Evolutionary conservation across 2,797 vertebrate species (phyloP).

Genomic region (Threskiornis aethiopicus): DNA sequence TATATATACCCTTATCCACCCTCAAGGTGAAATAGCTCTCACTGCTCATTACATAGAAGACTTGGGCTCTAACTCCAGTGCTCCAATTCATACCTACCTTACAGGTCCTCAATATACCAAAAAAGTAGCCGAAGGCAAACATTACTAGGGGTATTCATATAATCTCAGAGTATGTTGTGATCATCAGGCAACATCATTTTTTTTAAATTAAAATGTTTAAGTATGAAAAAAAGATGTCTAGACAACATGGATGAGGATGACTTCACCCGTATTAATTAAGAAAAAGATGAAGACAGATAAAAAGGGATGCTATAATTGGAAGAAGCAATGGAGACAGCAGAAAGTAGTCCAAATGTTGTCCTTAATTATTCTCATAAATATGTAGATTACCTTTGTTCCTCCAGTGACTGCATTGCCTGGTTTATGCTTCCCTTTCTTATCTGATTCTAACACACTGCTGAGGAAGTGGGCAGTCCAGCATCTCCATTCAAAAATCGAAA

Average conservation of each 20-base stretch:
- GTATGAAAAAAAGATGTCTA: not conserved
- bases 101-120: not conserved
- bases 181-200: not conserved
- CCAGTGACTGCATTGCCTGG: not conserved
- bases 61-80: not conserved
- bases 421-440: not conserved
- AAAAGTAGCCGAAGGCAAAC: not conserved
- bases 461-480: not conserved
- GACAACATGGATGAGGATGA: not conserved
- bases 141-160: not conserved
- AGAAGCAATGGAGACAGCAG: not conserved
- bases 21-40: not conserved
- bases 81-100: not conserved
- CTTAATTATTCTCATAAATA: slow-evolving; percentile 12
- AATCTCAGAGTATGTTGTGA: not conserved
- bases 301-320: not conserved
- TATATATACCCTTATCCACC: not conserved
- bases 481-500: not conserved
- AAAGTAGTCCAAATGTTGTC: not conserved
- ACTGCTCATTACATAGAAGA: not conserved
- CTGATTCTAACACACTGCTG: not conserved
- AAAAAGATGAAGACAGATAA: not conserved
- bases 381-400: not conserved
- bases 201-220: not conserved
- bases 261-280: not conserved